phyloP scores from a whole-genome alignment of 2,113 vertebrate species.

The Lepidothrix coronata region DNA sequence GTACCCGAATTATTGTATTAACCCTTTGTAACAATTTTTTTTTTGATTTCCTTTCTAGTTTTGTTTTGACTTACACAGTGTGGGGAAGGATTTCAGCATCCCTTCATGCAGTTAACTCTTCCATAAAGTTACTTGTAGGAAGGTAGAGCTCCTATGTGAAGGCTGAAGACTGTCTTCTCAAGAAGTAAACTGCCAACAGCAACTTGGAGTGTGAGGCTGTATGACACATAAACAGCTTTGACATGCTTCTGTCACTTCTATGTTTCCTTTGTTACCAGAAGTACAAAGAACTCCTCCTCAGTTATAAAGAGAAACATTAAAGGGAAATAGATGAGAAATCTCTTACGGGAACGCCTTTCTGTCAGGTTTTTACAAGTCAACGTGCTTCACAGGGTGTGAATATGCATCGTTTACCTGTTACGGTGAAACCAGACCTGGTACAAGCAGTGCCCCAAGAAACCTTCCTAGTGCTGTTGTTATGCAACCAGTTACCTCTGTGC shows the following conservation, averaged over 20 bases:
- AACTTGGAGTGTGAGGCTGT: background rate
- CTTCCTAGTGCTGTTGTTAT: background rate
- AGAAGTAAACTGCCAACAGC: background rate
- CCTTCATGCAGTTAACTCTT: background rate
- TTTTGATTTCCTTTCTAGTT: background rate
- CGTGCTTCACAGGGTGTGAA: background rate
- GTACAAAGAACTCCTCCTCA: constrained; percentile 23
- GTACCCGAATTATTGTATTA: background rate
- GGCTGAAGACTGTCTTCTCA: background rate
- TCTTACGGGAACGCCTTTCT: background rate
- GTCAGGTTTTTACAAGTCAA: background rate
- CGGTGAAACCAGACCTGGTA: background rate
- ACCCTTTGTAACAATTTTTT: background rate
- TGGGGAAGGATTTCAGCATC: background rate
- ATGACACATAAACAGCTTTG: background rate
- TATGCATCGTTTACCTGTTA: background rate
- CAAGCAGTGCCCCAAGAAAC: background rate
- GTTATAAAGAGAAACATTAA: constrained; percentile 1
- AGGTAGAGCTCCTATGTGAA: background rate
- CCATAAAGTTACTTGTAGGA: background rate
- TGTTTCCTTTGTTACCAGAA: constrained; percentile 30
- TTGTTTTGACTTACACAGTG: background rate
- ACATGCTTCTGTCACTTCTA: constrained; percentile 19
- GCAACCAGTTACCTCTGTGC: background rate
- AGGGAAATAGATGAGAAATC: constrained; percentile 26